These are phyloP conservation scores for Vicugna pacos DNA, from an alignment of 2,113 vertebrate genomes.

Conservation along the genomic window DNA sequence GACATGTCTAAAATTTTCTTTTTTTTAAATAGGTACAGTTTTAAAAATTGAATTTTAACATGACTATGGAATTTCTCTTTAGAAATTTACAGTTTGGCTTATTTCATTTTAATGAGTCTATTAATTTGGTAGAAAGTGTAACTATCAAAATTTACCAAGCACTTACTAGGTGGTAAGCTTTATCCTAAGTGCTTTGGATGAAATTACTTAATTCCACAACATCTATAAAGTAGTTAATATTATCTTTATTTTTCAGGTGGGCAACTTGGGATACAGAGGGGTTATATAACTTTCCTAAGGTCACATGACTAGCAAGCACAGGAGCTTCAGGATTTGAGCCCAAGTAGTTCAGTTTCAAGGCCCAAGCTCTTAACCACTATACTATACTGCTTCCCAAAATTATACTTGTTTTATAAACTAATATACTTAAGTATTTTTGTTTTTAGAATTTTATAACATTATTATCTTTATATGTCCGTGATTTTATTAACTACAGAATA, in stretches of 20 bases:
- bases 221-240: background rate
- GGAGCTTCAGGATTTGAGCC: background rate
- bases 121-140: background rate
- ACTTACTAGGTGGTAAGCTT: background rate
- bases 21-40: background rate
- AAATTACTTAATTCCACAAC: background rate
- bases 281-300: background rate
- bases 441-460: background rate
- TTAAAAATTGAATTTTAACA: background rate
- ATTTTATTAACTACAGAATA: constrained; percentile 25
- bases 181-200: background rate
- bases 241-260: constrained; percentile 18
- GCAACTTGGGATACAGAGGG: background rate
- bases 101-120: constrained; percentile 10
- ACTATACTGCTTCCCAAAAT: background rate
- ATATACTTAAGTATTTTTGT: background rate
- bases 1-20: constrained; percentile 1
- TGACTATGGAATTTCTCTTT: constrained; percentile 27
- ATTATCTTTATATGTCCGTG: background rate
- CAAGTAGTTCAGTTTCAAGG: background rate
- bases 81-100: background rate
- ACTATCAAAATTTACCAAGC: background rate
- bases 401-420: background rate
- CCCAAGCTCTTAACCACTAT: background rate
- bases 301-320: background rate